Evolutionary conservation across 2,113 vertebrate genomes (phyloP), one percentile per base, ranked within the genome.

Genomic region (Lates calcarifer): DNA sequence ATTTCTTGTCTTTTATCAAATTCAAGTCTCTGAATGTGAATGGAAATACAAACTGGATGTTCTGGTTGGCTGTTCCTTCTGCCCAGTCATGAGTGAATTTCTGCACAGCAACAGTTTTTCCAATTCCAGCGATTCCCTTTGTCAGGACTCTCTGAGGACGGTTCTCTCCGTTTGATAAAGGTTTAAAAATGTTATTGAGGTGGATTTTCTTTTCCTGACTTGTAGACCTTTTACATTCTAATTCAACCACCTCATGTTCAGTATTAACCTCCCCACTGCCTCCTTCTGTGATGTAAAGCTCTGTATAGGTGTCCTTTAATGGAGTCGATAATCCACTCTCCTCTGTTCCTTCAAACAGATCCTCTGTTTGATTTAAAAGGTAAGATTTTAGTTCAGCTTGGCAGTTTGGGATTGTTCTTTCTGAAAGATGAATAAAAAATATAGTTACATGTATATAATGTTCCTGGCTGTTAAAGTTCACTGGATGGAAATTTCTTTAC

Each of bases 1-100:
- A 77, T 6, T 0, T 0, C 6, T 66, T 0, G 11, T 71, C 43
- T 22, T 28, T 60, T 26, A 83, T 45, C 11, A 73, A 53, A 28
- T 83, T 83, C 35, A 83, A 45, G 0, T 83, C 81, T 66, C 81
- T 78, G 68, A 83, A 83, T 35, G 74, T 62, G 43, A 83, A 73
- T 20, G 31, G 81, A 77, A 83, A 77, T 41, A 77, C 33, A 14
- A 58, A 65, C n/a, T 51, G 18, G n/a, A 28, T n/a, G 4, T 3
- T 6, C 13, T 66, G 61, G 43, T 83, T 83, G 61, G 55, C 53
- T 60, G 18, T 0, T 41, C 61, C 67, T n/a, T 3, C 4, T 26
- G 74, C 74, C 81, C 74, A 83, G 53, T 83, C 74, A 0, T 35
- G 53, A 61, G 47, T 77, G 33, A 83, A 78, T 43, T 83, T 83